Percentiles rank a stretch among this genome's conserved stretches.
These are phyloP conservation scores for Anthoscopus minutus DNA, from an alignment of 2,113 vertebrate species.

Conservation along the genomic window DNA sequence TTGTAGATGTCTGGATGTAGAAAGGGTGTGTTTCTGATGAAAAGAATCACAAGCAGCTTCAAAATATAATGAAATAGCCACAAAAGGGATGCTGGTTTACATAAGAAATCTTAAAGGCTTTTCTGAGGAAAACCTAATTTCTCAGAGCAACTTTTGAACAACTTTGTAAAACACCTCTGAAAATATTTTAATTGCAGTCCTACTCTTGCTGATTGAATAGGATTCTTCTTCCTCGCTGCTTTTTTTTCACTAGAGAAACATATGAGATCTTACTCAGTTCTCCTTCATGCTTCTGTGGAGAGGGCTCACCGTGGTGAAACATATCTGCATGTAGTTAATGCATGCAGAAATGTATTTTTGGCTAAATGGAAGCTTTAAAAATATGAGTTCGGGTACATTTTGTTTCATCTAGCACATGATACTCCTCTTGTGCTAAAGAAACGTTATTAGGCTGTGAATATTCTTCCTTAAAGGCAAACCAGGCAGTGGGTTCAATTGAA, in stretches of 20 bases:
- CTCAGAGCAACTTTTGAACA: neutral
- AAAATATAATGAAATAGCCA: neutral
- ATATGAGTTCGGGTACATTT: neutral
- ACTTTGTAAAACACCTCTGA: neutral
- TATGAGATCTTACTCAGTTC: neutral
- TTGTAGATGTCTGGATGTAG: neutral
- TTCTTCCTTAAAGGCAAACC: neutral
- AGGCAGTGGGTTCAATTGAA: neutral
- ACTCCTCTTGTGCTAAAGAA: neutral
- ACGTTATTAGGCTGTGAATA: neutral
- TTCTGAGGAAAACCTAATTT: neutral
- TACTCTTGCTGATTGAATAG: neutral
- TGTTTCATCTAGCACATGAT: neutral
- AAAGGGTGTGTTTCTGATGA: neutral
- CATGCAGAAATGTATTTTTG: neutral
- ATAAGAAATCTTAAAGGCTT: neutral
- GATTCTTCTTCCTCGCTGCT: neutral
- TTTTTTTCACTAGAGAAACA: neutral
- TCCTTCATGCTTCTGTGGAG: neutral
- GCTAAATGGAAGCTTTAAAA: neutral
- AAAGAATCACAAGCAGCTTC: neutral
- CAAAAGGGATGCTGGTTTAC: neutral
- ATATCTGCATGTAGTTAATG: neutral
- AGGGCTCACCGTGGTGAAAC: neutral
- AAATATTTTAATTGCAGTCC: conserved; percentile 4